Percentiles rank a stretch among this genome's conserved stretches.
Evolutionary conservation across 2,888 invertebrate genomes (phyloP).

Genomic region (Microplitis manilae): DNA sequence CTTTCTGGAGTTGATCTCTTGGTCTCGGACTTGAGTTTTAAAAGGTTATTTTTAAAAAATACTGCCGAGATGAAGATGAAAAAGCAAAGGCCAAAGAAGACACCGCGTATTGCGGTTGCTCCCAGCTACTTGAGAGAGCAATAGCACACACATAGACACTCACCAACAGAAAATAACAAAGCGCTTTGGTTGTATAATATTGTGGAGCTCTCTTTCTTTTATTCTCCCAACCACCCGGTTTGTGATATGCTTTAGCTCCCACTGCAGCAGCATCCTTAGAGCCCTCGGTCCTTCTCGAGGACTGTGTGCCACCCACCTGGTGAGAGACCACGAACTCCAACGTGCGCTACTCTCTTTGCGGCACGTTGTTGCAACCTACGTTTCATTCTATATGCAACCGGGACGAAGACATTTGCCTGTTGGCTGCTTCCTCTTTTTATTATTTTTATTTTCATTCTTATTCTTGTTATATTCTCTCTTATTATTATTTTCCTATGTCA

Average conservation of each 20-base stretch:
- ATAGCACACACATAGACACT: background rate
- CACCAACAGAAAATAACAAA: constrained; percentile 29
- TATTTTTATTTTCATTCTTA: background rate
- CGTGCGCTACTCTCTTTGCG: constrained; percentile 43
- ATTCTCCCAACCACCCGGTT: constrained; percentile 25
- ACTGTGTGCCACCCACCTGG: constrained; percentile 48
- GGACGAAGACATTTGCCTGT: constrained; percentile 35
- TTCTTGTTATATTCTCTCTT: constrained; percentile 4
- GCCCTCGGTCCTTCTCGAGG: constrained; percentile 33
- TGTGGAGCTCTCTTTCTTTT: background rate
- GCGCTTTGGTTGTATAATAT: constrained; percentile 26
- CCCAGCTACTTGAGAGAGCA: constrained; percentile 43
- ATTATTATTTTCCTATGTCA: constrained; percentile 28
- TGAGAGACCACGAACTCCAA: constrained; percentile 34
- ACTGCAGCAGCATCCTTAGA: constrained; percentile 1
- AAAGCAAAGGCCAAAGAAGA: background rate
- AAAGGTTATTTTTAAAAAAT: constrained; percentile 11
- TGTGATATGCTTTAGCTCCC: constrained; percentile 13
- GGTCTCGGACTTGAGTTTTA: constrained; percentile 25
- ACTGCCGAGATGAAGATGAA: constrained; percentile 20
- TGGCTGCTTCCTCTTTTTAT: constrained; percentile 1
- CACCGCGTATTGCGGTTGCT: constrained; percentile 51
- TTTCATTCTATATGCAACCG: constrained; percentile 35
- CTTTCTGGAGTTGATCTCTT: background rate
- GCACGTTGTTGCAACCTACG: constrained; percentile 20